Evolutionary conservation across 1,140 invertebrate genomes (phyloP), one percentile per base, ranked within the genome.

Genomic region (Zaprionus capensis): DNA sequence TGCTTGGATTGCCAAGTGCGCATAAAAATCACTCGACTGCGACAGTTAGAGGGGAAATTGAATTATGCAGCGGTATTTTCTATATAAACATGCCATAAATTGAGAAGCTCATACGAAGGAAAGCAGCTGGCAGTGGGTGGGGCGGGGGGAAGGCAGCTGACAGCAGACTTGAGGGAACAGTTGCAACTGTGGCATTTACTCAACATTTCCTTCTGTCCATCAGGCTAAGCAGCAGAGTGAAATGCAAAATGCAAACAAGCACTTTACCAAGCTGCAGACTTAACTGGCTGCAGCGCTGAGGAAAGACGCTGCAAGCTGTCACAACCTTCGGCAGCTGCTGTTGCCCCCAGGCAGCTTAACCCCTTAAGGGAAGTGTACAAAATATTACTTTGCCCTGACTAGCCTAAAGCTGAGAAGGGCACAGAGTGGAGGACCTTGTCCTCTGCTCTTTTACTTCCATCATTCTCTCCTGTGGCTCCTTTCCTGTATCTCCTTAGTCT

Each of bases 1-100:
- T 88, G 85, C 85, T 51, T 59, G 72, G 76, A 64, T 70, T 78
- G 46, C 66, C 65, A 78, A 78, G 44, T n/a, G 31, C 17, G 82
- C 76, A 91, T 85, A 76, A 90, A 77, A 85, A 74, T 91, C 85
- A 78, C 38, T 76, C 68, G 73, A 61, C 53, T 79, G 78, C 72
- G 81, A 80, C 71, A 75, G 28, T 24, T 44, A 15, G 28, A 36
- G 41, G 28, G 22, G 56, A 76, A 81, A 90, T 88, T 88, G 85
- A 90, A 90, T 90, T 76, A 81, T 88, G 71, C 74, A 71, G 79
- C 56, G 67, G 53, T 59, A 75, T 70, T 57, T 61, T 36, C 51
- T 12, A 44, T 65, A 85, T 57, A 76, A 75, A 71, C 81, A 81
- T 73, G 55, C 64, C 46, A 88, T 81, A 81, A 76, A 88, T 81